These are phyloP conservation scores for Ephestia elutella DNA, from an alignment of 1,140 invertebrate species.

Conservation along the genomic window DNA sequence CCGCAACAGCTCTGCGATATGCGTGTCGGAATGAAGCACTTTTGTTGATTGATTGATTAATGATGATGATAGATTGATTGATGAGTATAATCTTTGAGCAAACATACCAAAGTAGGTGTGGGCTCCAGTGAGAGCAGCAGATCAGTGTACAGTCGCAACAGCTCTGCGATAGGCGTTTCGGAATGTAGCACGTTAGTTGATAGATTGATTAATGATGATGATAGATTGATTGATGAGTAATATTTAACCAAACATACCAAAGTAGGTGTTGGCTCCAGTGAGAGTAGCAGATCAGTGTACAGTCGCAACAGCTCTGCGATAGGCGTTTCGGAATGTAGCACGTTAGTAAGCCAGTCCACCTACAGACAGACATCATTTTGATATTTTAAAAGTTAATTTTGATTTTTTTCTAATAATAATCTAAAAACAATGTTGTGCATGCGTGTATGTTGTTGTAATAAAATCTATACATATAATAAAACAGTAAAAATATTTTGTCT, in stretches of 20 bases:
- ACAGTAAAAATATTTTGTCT: no score
- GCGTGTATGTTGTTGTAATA: no score
- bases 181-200: slow-evolving; percentile 44
- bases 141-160: slow-evolving; percentile 51
- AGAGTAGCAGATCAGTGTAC: slow-evolving; percentile 49
- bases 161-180: slow-evolving; percentile 42
- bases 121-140: slow-evolving; percentile 51
- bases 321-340: slow-evolving; percentile 45
- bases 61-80: no score
- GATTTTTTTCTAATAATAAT: no score
- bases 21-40: slow-evolving; percentile 46
- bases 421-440: no score
- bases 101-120: slow-evolving; percentile 43
- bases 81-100: background rate
- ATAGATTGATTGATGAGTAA: background rate
- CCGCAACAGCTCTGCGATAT: slow-evolving; percentile 40
- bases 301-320: slow-evolving; percentile 44
- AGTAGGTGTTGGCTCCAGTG: slow-evolving; percentile 48
- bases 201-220: slow-evolving; percentile 43
- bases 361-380: no score
- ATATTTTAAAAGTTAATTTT: no score
- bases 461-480: no score
- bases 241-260: slow-evolving; percentile 39
- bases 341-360: slow-evolving; percentile 56
- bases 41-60: no score